Conservation (phyloP, 2,888 invertebrate species). For the Platycheirus rosarum region DNA sequence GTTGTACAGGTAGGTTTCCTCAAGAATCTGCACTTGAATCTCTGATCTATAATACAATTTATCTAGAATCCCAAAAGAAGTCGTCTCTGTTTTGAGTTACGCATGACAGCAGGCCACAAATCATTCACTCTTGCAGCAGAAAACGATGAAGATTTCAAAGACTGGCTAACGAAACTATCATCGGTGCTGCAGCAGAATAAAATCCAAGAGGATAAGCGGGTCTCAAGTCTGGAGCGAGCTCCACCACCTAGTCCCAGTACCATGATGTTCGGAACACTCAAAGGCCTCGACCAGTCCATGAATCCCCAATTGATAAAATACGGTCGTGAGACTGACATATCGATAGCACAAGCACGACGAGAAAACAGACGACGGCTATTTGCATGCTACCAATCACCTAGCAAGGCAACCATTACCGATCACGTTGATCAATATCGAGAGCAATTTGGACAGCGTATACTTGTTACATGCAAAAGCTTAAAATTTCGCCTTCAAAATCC, state of each 20-base stretch:
- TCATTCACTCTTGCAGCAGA: conserved; percentile 94
- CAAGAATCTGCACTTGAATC: background rate
- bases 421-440: conserved; percentile 91
- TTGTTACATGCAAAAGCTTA: conserved; percentile 92
- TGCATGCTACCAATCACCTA: conserved; percentile 85
- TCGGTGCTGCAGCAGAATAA: conserved; percentile 93
- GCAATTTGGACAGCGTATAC: conserved; percentile 93
- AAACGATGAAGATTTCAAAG: conserved; percentile 90
- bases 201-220: conserved; percentile 90
- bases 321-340: conserved; percentile 94
- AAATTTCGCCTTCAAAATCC: conserved; percentile 91
- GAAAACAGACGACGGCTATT: conserved; percentile 92
- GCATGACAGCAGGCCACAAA: conserved; percentile 93
- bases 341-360: conserved; percentile 90
- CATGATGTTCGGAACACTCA: conserved; percentile 91
- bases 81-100: conserved; percentile 92
- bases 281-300: conserved; percentile 95
- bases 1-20: conserved; percentile 87
- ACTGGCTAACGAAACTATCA: conserved; percentile 92
- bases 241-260: conserved; percentile 85
- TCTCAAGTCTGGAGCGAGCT: conserved; percentile 86
- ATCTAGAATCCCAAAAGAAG: conserved; percentile 91
- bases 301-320: conserved; percentile 95
- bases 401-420: conserved; percentile 82
- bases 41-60: background rate